Evolutionary conservation across 2,113 vertebrate genomes (phyloP).

Genomic region (Xenopus laevis): DNA sequence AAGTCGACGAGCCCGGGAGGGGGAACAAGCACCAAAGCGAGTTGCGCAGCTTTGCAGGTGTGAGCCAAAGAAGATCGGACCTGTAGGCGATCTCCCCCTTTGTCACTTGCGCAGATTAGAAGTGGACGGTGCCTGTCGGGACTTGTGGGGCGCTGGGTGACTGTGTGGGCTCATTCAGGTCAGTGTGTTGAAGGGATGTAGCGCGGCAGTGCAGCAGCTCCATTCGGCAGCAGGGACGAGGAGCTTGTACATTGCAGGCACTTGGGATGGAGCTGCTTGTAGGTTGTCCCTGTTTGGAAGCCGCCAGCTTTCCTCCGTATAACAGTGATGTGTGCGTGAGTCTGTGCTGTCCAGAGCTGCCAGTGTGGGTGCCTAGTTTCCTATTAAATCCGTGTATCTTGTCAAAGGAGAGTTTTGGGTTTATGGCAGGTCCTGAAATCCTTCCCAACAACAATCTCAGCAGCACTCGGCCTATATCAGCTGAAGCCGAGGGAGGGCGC

Average conservation of each 20-base stretch:
- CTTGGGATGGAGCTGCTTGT: background rate
- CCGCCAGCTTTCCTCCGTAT: background rate
- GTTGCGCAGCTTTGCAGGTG: constrained; percentile 42
- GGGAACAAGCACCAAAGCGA: constrained; percentile 10
- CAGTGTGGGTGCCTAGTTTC: no score
- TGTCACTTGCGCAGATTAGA: constrained; percentile 1
- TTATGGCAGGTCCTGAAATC: no score
- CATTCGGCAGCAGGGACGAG: background rate
- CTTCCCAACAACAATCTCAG: no score
- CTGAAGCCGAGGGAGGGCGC: no score
- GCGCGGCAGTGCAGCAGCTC: background rate
- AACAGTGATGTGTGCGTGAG: no score
- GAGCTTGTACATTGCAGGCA: background rate
- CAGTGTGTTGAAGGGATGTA: background rate
- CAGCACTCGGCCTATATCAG: no score
- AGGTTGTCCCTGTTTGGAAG: background rate
- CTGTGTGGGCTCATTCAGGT: background rate
- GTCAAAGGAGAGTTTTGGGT: no score
- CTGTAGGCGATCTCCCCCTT: background rate
- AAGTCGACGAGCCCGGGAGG: background rate
- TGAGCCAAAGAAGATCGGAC: constrained; percentile 15
- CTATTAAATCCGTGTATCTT: no score
- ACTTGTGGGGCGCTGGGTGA: background rate
- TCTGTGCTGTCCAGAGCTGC: no score
- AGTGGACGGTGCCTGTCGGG: background rate